Conservation (phyloP, 1,140 invertebrate species). For the Armadillidium nasatum region DNA sequence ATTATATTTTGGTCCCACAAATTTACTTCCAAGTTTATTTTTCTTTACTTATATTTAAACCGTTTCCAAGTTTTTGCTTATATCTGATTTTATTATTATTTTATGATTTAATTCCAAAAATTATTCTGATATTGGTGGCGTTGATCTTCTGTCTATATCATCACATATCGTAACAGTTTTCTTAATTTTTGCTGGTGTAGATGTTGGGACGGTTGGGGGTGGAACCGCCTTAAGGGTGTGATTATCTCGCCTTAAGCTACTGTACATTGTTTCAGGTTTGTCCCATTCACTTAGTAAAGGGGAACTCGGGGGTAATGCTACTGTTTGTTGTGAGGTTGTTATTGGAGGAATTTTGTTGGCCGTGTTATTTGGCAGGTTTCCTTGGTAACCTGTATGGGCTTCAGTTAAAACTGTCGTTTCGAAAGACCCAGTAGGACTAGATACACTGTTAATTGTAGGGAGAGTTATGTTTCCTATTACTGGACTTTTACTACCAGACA, state of each 20-base stretch:
- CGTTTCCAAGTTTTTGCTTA: no score
- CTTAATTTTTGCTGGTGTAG: constrained; percentile 21
- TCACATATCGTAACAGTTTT: constrained; percentile 32
- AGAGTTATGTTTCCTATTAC: neutral
- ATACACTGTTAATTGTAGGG: constrained; percentile 23
- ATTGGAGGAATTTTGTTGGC: neutral
- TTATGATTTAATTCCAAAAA: no score
- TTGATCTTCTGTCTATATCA: neutral
- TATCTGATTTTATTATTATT: no score
- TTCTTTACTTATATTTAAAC: no score
- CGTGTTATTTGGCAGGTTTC: neutral
- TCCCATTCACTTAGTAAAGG: constrained; percentile 4
- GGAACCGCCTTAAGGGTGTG: constrained; percentile 27
- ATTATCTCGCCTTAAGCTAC: constrained; percentile 19
- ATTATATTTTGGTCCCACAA: no score
- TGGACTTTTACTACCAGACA: constrained; percentile 3
- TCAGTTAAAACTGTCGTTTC: constrained; percentile 19
- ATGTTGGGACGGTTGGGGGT: constrained; percentile 26
- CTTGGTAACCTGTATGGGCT: neutral
- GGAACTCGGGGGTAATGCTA: neutral
- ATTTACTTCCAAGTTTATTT: no score
- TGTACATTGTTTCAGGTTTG: constrained; percentile 7
- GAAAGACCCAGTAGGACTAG: constrained; percentile 20
- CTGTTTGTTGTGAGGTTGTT: neutral
- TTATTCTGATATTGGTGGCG: neutral